Evolutionary conservation across 2,888 invertebrate genomes (phyloP).

Genomic region (Cephus sareptanus): DNA sequence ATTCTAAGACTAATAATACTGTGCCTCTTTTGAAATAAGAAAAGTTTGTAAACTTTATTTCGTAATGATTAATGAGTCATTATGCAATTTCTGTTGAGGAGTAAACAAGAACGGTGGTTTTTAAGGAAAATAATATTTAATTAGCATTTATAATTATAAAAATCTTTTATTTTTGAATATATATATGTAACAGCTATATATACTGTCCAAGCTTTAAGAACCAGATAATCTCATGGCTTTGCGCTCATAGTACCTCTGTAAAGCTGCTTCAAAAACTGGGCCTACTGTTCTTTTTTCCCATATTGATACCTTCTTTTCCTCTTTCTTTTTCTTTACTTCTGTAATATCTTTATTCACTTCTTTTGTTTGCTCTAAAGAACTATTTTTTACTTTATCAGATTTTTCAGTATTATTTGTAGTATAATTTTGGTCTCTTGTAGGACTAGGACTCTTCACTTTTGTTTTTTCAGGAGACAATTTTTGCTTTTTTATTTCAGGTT

Average conservation of each 20-base stretch:
- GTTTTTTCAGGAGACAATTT: conserved; percentile 25
- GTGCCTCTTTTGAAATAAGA: not conserved
- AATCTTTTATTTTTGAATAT: not conserved
- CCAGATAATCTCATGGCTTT: conserved; percentile 70
- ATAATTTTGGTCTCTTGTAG: conserved; percentile 5
- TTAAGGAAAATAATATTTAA: not conserved
- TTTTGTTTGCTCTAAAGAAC: conserved; percentile 5
- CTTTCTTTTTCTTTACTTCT: conserved; percentile 33
- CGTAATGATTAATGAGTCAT: not conserved
- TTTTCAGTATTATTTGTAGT: not conserved
- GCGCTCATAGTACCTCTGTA: conserved; percentile 80
- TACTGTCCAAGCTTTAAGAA: not conserved
- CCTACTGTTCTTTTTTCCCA: conserved; percentile 90
- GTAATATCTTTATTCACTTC: conserved; percentile 16
- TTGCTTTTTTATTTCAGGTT: conserved; percentile 26
- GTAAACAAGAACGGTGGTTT: not conserved
- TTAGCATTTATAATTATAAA: not conserved
- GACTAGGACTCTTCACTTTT: conserved; percentile 1
- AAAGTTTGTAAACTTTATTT: not conserved
- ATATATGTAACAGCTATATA: not conserved
- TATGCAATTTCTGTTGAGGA: not conserved
- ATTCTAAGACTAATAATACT: not conserved
- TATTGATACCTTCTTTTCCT: conserved; percentile 72
- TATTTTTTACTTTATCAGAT: conserved; percentile 17
- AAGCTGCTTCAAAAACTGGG: conserved; percentile 78